Conservation (phyloP, 2,797 vertebrate genomes). For the Fistularia tabacaria region DNA sequence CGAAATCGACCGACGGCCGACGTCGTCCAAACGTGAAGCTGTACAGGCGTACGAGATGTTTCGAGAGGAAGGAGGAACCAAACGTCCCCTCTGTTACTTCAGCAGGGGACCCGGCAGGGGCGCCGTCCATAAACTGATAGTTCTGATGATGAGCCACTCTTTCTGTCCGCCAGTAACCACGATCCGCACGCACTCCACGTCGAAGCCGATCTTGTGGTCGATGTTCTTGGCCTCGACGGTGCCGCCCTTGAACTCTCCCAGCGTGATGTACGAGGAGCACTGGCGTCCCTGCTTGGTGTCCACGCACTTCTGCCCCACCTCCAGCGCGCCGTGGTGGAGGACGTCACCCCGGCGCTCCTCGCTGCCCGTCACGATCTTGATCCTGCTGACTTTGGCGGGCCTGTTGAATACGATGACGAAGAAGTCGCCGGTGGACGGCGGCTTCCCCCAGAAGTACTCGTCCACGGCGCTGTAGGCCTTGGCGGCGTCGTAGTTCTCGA, state of each 20-base stretch:
- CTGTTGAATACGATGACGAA: slow-evolving; percentile 88
- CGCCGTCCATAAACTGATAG: slow-evolving; percentile 91
- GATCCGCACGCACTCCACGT: slow-evolving; percentile 90
- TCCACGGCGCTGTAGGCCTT: slow-evolving; percentile 87
- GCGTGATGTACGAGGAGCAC: slow-evolving; percentile 85
- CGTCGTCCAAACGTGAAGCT: too few relatives aligned
- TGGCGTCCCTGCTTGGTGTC: slow-evolving; percentile 83
- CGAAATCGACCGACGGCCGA: too few relatives aligned
- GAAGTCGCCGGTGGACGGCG: slow-evolving; percentile 86
- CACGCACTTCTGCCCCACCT: slow-evolving; percentile 85
- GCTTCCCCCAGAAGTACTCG: slow-evolving; percentile 95
- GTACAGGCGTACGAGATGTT: neutral
- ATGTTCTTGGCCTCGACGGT: slow-evolving; percentile 87
- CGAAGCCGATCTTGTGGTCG: slow-evolving; percentile 89
- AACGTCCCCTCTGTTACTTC: slow-evolving; percentile 7
- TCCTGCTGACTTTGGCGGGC: slow-evolving; percentile 83
- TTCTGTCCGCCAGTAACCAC: slow-evolving; percentile 91
- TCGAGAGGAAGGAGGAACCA: too few relatives aligned
- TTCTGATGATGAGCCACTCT: slow-evolving; percentile 95
- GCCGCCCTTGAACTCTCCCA: slow-evolving; percentile 92
- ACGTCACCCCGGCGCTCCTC: slow-evolving; percentile 93
- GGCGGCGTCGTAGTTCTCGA: slow-evolving; percentile 88
- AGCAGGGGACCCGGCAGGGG: slow-evolving; percentile 70
- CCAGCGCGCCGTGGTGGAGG: slow-evolving; percentile 87
- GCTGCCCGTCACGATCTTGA: slow-evolving; percentile 89